Base-by-base conservation (phyloP, 2,113 vertebrate species). In the Morone chrysops region DNA sequence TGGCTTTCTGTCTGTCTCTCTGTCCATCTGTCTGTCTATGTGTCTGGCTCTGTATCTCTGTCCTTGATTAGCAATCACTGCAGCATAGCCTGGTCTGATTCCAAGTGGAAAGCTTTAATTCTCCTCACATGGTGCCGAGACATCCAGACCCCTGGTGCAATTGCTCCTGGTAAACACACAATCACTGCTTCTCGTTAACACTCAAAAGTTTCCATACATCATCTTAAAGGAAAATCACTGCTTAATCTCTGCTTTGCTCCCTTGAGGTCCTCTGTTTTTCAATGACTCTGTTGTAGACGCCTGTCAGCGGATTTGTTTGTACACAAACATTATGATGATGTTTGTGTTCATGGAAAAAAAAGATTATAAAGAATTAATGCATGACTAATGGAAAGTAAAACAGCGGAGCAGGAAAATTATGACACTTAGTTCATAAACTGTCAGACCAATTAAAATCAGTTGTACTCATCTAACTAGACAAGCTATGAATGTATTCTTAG, bases 61-160 rank as follows among this genome's bases (percentile, higher is more conserved):
- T 80, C 62, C 85, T 76, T 92, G 90, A 93, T 92, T 91, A 88
- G 73, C 76, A 87, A 86, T 78, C 80, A 67, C 82, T 2, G 78
- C 78, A 40, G 78, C 48, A 3, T 47, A 53, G 59, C 66, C 57
- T 12, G 17, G 73, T 72, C 87, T 85, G 85, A 72, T 78, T 88
- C 70, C 10, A 70, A 80, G 74, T 71, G 69, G 82, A 89, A 92
- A 83, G 70, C 76, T 83, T 80, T 87, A 91, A 90, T 87, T 87
- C 79, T 84, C 80, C 60, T 86, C 85, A 87, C 84, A 89, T 84
- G 85, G 75, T 62, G 82, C 78, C 4, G 47, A 86, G 69, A 75
- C 59, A 41, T 80, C 68, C 75, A 88, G 68, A 67, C 75, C 75
- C 78, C 78, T 20, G 38, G 51, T 53, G 79, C 68, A 22, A 60